Conservation (phyloP, 2,113 vertebrate species). For the Cyanoramphus novaezelandiae region DNA sequence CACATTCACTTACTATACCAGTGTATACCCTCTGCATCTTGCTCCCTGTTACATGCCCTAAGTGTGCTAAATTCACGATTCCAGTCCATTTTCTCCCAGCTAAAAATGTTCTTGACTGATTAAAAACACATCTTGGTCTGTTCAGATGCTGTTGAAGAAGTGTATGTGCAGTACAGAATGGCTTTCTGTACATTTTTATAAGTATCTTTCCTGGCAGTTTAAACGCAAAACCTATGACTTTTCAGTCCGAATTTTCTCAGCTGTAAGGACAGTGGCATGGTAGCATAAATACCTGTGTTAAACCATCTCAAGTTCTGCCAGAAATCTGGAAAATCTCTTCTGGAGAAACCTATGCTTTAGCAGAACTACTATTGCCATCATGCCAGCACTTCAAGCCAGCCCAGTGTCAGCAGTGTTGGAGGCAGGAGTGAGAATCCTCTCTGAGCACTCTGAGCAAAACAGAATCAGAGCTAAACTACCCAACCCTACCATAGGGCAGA, state of each 20-base stretch:
- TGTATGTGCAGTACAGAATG: background rate
- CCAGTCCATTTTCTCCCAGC: background rate
- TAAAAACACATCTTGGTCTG: background rate
- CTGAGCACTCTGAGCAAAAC: background rate
- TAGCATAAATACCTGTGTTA: background rate
- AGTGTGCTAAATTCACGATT: background rate
- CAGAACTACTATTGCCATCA: background rate
- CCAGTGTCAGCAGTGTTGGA: background rate
- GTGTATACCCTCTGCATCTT: background rate
- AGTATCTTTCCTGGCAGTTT: background rate
- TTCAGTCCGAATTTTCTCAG: background rate
- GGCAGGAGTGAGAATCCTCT: background rate
- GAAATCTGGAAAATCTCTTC: background rate
- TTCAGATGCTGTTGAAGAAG: background rate
- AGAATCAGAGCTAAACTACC: background rate
- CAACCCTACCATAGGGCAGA: background rate
- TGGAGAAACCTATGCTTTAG: background rate
- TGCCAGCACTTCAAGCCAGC: background rate
- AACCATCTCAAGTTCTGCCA: background rate
- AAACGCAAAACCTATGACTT: background rate
- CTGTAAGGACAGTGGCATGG: background rate
- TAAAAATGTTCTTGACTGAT: background rate
- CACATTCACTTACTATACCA: background rate
- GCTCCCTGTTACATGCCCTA: background rate
- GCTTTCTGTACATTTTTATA: background rate